Evolutionary conservation across 2,113 vertebrate genomes (phyloP).

Genomic region (Pyxicephalus adspersus): DNA sequence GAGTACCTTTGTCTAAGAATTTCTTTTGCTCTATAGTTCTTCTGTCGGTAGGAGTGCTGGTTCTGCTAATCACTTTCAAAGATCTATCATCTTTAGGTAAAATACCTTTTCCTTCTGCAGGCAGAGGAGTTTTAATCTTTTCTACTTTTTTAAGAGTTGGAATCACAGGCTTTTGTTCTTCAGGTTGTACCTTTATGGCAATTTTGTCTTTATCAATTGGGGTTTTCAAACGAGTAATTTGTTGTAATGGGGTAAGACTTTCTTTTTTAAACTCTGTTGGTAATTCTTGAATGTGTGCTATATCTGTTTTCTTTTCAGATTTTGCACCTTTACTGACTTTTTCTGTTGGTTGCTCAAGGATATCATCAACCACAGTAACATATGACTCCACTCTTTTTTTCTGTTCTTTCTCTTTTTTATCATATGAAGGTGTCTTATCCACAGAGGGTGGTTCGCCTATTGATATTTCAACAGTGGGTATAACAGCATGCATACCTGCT

Average conservation of each 20-base stretch:
- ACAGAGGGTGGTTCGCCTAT: background rate
- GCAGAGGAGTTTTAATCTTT: conserved; percentile 67
- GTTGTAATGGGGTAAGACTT: background rate
- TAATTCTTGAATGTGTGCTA: background rate
- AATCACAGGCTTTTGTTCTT: conserved; percentile 27
- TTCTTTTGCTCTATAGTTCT: conserved; percentile 67
- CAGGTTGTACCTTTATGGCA: conserved; percentile 30
- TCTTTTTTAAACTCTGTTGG: conserved; percentile 17
- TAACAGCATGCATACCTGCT: background rate
- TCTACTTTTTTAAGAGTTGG: conserved; percentile 53
- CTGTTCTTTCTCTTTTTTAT: background rate
- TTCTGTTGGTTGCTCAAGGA: background rate
- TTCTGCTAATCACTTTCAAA: conserved; percentile 62
- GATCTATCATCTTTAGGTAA: conserved; percentile 59
- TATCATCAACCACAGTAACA: background rate
- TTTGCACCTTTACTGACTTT: background rate
- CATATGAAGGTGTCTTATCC: background rate
- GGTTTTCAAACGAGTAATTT: conserved; percentile 24
- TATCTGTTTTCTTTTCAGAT: conserved; percentile 5
- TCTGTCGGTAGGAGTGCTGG: conserved; percentile 41
- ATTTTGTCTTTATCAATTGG: conserved; percentile 43
- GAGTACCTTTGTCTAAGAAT: conserved; percentile 63
- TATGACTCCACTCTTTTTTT: background rate
- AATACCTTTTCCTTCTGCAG: conserved; percentile 62
- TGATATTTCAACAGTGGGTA: background rate